Conservation (phyloP, 1,140 invertebrate species). For the Vanessa tameamea region DNA sequence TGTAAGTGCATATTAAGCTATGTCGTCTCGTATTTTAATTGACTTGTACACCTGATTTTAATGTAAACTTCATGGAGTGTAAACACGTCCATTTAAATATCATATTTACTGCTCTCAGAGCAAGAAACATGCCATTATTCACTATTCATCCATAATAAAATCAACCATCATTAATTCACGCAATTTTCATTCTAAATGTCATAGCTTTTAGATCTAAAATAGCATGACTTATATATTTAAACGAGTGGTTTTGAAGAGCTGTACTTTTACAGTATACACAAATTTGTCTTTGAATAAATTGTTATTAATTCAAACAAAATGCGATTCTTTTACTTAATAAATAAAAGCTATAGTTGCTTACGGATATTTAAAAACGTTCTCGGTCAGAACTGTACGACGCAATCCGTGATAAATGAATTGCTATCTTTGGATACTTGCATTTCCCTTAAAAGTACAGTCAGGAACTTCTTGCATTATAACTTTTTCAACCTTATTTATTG, state of each 20-base stretch:
- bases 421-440: constrained; percentile 36
- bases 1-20: not conserved
- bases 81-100: constrained; percentile 24
- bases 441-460: constrained; percentile 31
- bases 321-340: not conserved
- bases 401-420: constrained; percentile 40
- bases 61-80: constrained; percentile 12
- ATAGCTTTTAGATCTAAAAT: not conserved
- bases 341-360: constrained; percentile 4
- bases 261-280: not conserved
- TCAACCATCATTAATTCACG: not conserved
- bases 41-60: constrained; percentile 10
- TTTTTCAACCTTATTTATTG: not conserved
- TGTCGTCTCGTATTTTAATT: not conserved
- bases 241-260: not conserved
- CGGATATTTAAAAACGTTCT: not conserved
- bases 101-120: constrained; percentile 23
- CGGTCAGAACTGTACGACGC: constrained; percentile 24
- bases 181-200: not conserved
- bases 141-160: constrained; percentile 10
- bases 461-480: not conserved
- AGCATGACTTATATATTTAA: not conserved
- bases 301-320: constrained; percentile 1
- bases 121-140: constrained; percentile 23
- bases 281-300: not conserved